Evolutionary conservation across 2,797 vertebrate species (phyloP).

Genomic region (Rhabdomys pumilio): DNA sequence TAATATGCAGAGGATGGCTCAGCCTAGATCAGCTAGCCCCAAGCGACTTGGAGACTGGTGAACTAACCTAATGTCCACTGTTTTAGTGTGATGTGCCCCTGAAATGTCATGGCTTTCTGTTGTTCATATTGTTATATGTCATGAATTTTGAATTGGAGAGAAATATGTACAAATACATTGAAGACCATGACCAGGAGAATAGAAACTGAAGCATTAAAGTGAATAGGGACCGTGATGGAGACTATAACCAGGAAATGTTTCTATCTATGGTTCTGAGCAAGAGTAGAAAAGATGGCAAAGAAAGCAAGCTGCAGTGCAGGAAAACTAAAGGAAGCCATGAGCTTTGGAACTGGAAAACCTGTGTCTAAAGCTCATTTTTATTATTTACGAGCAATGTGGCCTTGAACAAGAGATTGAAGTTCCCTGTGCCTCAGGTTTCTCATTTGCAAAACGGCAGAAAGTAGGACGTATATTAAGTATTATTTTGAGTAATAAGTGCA

Average conservation of each 20-base stretch:
- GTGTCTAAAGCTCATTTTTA: neutral
- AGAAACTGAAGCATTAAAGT: neutral
- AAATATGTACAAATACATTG: neutral
- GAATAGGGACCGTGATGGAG: neutral
- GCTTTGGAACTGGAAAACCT: constrained; percentile 5
- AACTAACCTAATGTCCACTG: neutral
- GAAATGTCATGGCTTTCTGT: neutral
- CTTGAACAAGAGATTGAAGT: neutral
- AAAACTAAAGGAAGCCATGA: neutral
- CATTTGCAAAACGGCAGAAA: neutral
- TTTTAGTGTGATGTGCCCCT: neutral
- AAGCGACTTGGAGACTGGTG: neutral
- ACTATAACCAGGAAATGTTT: neutral
- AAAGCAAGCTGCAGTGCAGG: neutral
- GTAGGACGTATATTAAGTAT: neutral
- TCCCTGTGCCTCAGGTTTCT: neutral
- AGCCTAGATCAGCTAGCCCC: neutral
- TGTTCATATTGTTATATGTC: neutral
- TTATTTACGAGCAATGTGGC: neutral
- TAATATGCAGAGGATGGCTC: neutral
- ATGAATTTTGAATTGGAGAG: constrained; percentile 1
- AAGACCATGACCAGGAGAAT: neutral
- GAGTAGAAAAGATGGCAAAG: neutral
- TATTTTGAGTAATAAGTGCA: neutral
- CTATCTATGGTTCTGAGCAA: constrained; percentile 18